Evolutionary conservation across 2,113 vertebrate species (phyloP).

Genomic region (Lasiurus cinereus): DNA sequence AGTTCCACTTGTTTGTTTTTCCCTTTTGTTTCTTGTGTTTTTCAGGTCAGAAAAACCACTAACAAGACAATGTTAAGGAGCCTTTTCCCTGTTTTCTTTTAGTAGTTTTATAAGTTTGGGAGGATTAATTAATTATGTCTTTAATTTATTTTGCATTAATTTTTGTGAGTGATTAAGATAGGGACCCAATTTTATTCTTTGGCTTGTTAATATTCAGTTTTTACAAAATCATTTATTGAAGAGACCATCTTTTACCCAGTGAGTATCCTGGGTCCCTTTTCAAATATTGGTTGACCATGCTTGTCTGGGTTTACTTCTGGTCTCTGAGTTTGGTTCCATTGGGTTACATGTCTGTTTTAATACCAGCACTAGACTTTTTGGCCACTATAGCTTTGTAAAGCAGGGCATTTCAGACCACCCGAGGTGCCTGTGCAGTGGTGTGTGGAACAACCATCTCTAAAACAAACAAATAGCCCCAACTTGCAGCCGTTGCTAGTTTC

Average conservation of each 20-base stretch:
- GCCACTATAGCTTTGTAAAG: background rate
- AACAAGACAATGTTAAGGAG: background rate
- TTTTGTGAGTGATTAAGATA: background rate
- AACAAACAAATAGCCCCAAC: background rate
- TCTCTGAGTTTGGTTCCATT: background rate
- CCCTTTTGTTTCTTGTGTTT: background rate
- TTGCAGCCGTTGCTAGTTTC: conserved; percentile 9
- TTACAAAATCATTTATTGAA: background rate
- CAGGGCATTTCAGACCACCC: background rate
- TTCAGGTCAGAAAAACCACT: background rate
- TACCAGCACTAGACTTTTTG: background rate
- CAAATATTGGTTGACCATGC: background rate
- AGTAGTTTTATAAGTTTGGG: background rate
- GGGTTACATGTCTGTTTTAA: background rate
- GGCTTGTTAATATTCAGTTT: background rate
- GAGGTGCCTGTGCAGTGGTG: background rate
- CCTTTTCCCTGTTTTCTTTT: background rate
- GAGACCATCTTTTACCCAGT: background rate
- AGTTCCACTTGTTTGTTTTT: background rate
- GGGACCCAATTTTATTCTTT: background rate
- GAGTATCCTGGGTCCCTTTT: background rate
- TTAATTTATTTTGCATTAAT: background rate
- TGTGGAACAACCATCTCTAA: background rate
- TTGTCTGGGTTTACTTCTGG: background rate
- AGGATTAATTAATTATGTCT: background rate